Base-by-base conservation (phyloP, 2,113 vertebrate species). In the Plecotus auritus region DNA sequence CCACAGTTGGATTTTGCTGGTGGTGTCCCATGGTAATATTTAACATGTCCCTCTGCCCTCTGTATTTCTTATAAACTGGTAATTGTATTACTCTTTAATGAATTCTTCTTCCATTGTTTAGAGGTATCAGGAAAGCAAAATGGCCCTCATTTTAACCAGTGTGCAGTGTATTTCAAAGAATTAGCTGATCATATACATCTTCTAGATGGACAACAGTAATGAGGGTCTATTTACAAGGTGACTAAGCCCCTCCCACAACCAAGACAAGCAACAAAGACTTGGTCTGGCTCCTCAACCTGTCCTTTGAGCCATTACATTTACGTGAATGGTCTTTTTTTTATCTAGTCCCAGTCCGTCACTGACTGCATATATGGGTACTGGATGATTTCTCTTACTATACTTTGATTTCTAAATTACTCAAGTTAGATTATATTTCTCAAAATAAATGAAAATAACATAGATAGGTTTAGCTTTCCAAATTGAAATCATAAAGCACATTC, bases 351-450 rank as follows among this genome's bases (percentile, higher is more conserved):
- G 26, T 18, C 59, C 47, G 9, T 35, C 69, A 30, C 30, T 51
- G 10, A 49, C 35, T 88, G 49, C 83, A 49, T 66, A 9, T 61
- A 6, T 28, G 76, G 18, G 61, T 51, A 13, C 22, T 56, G 7
- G 35, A 37, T 54, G 64, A 61, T 89, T 93, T 72, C 13, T 69
- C 82, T 91, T 70, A 61, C 72, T 64, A 6, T 88, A 23, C 16
- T 17, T 56, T n/a, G 16, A 69, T 81, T 82, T 93, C 85, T 77
- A 72, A 86, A 86, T 83, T 51, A 95, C 56, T 72, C 74, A 84
- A 35, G 22, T 89, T 69, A 95, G 51, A 67, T 80, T 9, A 35
- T 54, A 37, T 66, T 76, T 89, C 28, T 74, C 18, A 56, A 91
- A 6, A 95, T 88, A 51, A 84, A 80, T 40, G 42, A 74, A 92